Evolutionary conservation across 2,888 invertebrate species (phyloP), one percentile per base, ranked within the genome.

Genomic region (Rhabditoides inermis): DNA sequence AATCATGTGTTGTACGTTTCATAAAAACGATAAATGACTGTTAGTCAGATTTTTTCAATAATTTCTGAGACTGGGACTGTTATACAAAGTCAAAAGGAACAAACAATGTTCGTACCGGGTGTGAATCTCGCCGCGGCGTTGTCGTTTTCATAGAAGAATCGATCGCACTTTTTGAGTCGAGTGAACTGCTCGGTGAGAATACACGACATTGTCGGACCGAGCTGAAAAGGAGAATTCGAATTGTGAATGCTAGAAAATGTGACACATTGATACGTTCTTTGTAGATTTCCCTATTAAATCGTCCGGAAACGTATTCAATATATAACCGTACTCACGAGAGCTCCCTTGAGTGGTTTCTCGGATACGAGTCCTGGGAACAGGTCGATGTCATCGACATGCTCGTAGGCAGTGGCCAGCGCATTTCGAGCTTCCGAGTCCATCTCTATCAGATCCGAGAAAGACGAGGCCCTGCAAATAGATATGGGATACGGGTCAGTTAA

Each of bases 321-420:
- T n/a, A n/a, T n/a, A n/a, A n/a, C 2, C 18, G 7, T 2, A 87
- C 0, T 51, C 37, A 57, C 87, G 0, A 69, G 53, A 23, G 68
- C 91, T 10, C 91, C 92, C 70, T 88, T 87, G 4, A 89, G 45
- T 0, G 82, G 77, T 3, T 86, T 81, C 77, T 83, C 83, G 65
- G 88, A 87, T 84, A 92, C 85, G 2, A 90, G 88, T n/a, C 92
- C 94, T 0, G 91, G 88, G 84, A 94, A 95, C 3, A 94, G 82
- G 78, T 95, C 81, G 55, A 95, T 89, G 77, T 95, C 94, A 72
- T 94, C 91, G 0, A 92, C 91, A 2, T 87, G 85, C 12, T 80
- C 80, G 65, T 74, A 75, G 5, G 73, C 63, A 2, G 67, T 59
- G 45, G 62, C 53, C 3, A 74, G 57, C n/a, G 74, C 68, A 32